Evolutionary conservation across 2,113 vertebrate species (phyloP), one percentile per base, ranked within the genome.

Genomic region (Pimephales promelas): DNA sequence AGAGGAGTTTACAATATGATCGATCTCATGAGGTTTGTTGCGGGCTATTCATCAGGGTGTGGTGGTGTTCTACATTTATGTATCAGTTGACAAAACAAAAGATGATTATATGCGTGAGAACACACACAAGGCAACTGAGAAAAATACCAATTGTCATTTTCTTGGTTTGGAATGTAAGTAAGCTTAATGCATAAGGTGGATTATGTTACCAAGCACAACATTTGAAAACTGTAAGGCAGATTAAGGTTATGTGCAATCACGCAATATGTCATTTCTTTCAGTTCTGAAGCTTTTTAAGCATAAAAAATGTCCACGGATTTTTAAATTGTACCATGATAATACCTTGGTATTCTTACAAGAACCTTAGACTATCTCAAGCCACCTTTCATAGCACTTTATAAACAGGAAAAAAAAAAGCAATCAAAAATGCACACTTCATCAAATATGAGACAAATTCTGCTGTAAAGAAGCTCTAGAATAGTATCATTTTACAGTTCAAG

Each of bases 51-150:
- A 81, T 71, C 47, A 40, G 79, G 79, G 79, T 70, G 79, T 81
- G 79, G 79, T 54, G 7, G 6, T 70, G 79, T 56, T 81, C 20
- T 70, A 66, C 61, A 70, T 81, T 14, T 81, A 7, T 81, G 47
- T 79, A 79, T 81, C 79, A 81, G 64, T 70, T 70, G 49, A 70
- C 79, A 70, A 68, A 81, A 70, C 79, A 81, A 81, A 81, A 34
- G 31, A 14, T 6, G 24, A 6, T 36, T 54, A 81, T 81, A 70
- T 81, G 43, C 64, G 79, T 81, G 79, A 56, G 79, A 68, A 70
- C 64, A 79, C 66, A 84, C n/a, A 79, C 47, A 56, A 71, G 49
- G 76, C n/a, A 71, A 79, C 26, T 72, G 52, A 62, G 26, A 57
- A 40, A 79, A 57, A 80, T 45, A 79, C 45, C 73, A 68, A 11